Percentiles rank a stretch among this genome's conserved stretches.
phyloP scores from a whole-genome alignment of 2,113 vertebrate genomes.

The Cyanistes caeruleus region DNA sequence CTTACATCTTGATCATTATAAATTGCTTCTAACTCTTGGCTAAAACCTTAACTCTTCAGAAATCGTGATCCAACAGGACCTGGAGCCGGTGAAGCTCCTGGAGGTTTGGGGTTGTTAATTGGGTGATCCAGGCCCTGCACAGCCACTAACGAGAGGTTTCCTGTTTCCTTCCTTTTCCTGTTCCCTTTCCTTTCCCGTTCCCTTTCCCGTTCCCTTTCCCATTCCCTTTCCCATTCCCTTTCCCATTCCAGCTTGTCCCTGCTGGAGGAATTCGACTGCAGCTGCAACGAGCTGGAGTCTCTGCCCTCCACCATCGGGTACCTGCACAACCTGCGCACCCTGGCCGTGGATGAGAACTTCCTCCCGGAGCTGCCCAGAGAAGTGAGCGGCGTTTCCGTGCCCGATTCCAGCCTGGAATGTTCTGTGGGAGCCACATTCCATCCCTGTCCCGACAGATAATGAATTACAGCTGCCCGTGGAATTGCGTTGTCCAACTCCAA shows the following conservation, averaged over 20 bases:
- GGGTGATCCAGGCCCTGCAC: not conserved
- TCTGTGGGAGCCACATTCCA: not conserved
- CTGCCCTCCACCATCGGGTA: conserved; percentile 93
- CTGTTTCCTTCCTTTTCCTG: no score
- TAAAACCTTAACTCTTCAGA: no score
- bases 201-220: no score
- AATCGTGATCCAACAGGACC: no score
- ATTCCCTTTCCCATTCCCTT: not conserved
- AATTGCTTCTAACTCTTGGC: no score
- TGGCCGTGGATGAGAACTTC: conserved; percentile 97
- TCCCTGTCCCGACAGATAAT: not conserved
- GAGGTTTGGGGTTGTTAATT: not conserved
- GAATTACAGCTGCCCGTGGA: not conserved
- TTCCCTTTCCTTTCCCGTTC: no score
- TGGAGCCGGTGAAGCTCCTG: not conserved
- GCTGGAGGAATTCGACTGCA: conserved; percentile 97
- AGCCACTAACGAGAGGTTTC: not conserved
- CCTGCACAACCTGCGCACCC: conserved; percentile 91
- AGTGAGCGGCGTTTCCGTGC: conserved; percentile 61
- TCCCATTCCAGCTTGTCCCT: conserved; percentile 88
- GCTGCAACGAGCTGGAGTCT: conserved; percentile 95
- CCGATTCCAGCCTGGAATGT: no score
- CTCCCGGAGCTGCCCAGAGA: conserved; percentile 93
- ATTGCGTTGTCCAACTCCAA: no score
- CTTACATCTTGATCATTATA: no score